A percentile compares a stretch with the other conserved stretches of the same genome.
phyloP scores from a whole-genome alignment of 2,888 invertebrate genomes.

The Phymatocera aterrima region DNA sequence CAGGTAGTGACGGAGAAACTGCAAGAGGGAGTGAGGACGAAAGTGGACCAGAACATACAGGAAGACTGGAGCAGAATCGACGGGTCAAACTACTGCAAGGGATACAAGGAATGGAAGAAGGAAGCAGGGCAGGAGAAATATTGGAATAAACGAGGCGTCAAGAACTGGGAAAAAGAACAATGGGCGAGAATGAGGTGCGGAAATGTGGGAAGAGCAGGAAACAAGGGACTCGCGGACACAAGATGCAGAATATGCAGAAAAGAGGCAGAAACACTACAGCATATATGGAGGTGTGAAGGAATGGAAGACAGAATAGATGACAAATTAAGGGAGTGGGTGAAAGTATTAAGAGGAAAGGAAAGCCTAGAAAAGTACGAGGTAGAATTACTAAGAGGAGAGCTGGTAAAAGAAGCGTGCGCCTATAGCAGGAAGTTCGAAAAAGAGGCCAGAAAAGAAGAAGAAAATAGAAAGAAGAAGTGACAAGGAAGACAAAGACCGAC shows the following conservation, averaged over 20 bases:
- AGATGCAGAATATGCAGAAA: constrained; percentile 32
- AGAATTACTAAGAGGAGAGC: too few relatives aligned
- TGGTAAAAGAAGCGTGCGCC: too few relatives aligned
- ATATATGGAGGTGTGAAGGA: constrained; percentile 34
- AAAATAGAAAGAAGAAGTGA: too few relatives aligned
- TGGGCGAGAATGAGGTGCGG: constrained; percentile 47
- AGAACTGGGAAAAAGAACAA: not conserved
- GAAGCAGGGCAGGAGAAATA: not conserved
- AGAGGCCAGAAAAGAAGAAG: too few relatives aligned
- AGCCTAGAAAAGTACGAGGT: too few relatives aligned
- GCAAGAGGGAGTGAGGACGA: not conserved
- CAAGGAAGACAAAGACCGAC: too few relatives aligned
- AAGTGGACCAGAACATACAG: constrained; percentile 40
- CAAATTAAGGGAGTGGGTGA: too few relatives aligned
- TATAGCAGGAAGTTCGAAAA: too few relatives aligned
- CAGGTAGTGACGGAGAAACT: constrained; percentile 27
- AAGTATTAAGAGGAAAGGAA: too few relatives aligned
- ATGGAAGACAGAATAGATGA: too few relatives aligned
- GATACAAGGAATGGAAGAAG: constrained; percentile 29
- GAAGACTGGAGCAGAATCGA: constrained; percentile 26
- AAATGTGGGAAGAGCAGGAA: constrained; percentile 36
- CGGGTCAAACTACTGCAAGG: constrained; percentile 29
- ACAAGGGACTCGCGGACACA: too few relatives aligned
- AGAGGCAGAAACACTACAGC: constrained; percentile 10
- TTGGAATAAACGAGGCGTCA: constrained; percentile 34